Conservation (phyloP, 2,797 vertebrate genomes). For the Alosa sapidissima region DNA sequence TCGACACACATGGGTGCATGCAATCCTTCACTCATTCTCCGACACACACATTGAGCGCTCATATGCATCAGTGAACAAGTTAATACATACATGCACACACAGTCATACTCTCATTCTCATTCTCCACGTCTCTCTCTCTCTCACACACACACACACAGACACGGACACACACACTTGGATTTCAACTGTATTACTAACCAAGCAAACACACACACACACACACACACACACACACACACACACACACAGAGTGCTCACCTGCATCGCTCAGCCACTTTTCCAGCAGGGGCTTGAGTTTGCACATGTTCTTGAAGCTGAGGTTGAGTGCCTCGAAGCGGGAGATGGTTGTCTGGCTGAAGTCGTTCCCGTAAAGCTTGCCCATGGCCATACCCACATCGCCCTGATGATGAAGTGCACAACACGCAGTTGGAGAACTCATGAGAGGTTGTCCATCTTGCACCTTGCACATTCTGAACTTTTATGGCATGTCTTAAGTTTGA, state of each 20-base stretch:
- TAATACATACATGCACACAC: constrained; percentile 23
- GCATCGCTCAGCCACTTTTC: constrained; percentile 92
- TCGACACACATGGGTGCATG: neutral
- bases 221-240: constrained; percentile 23
- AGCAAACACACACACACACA: neutral
- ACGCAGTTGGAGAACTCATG: neutral
- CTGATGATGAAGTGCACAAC: constrained; percentile 57
- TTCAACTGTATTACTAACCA: neutral
- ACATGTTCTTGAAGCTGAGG: constrained; percentile 95
- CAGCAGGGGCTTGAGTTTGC: constrained; percentile 90
- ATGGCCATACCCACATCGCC: constrained; percentile 90
- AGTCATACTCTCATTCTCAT: neutral
- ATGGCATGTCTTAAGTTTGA: too few species aligned
- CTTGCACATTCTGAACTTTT: too few species aligned
- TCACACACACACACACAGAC: neutral
- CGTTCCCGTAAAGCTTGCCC: constrained; percentile 92
- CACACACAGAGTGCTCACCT: constrained; percentile 65
- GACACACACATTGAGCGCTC: neutral
- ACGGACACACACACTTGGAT: neutral
- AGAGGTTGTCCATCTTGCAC: neutral
- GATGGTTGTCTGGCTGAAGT: constrained; percentile 93
- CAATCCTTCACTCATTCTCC: neutral
- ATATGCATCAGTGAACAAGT: neutral
- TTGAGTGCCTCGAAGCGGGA: constrained; percentile 91
- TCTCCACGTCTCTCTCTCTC: neutral